These are phyloP conservation scores for Peromyscus nudipes DNA, from an alignment of 2,797 vertebrate genomes.

Conservation along the genomic window DNA sequence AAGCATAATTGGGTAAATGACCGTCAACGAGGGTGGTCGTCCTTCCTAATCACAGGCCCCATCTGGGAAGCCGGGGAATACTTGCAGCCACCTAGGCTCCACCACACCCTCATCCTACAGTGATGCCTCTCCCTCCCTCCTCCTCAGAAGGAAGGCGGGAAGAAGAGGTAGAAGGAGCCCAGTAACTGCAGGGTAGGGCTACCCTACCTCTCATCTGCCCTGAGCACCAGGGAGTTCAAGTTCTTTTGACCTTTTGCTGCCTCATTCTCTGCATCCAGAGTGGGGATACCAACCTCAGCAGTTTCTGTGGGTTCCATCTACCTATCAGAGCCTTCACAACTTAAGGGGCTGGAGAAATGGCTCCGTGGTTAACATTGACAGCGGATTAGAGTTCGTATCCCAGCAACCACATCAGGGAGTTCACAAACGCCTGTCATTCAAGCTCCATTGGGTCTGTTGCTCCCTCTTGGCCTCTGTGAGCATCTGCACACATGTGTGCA, in stretches of 20 bases:
- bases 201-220: not conserved
- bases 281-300: not conserved
- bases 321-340: not conserved
- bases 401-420: not conserved
- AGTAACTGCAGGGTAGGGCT: not conserved
- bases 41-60: constrained; percentile 71
- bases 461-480: not conserved
- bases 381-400: not conserved
- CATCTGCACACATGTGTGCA: not conserved
- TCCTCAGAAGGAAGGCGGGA: not conserved
- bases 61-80: constrained; percentile 61
- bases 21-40: constrained; percentile 74
- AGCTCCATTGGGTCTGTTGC: not conserved
- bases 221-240: accelerated
- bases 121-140: not conserved
- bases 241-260: not conserved
- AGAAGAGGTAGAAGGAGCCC: not conserved
- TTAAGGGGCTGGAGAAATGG: not conserved
- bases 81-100: not conserved
- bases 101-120: constrained; percentile 54
- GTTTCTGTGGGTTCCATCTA: not conserved
- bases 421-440: not conserved
- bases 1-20: constrained; percentile 90
- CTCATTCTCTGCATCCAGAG: not conserved
- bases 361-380: not conserved